phyloP scores from a whole-genome alignment of 2,797 vertebrate genomes.

The Austrolebias charrua region DNA sequence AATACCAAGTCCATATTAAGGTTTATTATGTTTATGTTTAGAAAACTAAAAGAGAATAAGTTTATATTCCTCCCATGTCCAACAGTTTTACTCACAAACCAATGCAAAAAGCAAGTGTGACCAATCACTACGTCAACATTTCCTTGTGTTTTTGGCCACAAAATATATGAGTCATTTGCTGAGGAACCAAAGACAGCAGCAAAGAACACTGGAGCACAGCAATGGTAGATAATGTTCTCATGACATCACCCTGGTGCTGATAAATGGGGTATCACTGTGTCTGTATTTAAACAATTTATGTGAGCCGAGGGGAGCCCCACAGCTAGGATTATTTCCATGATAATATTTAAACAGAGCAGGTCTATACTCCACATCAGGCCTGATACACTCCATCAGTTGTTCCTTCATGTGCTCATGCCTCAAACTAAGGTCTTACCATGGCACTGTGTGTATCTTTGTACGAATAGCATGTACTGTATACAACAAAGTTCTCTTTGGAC shows the following conservation, averaged over 20 bases:
- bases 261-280: conserved; percentile 77
- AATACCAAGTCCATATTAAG: conserved; percentile 12
- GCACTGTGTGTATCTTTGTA: conserved; percentile 35
- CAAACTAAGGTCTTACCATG: conserved; percentile 40
- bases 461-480: conserved; percentile 14
- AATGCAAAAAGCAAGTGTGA: conserved; percentile 44
- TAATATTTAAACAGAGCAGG: conserved; percentile 82
- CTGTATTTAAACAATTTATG: conserved; percentile 81
- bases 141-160: conserved; percentile 43
- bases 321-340: conserved; percentile 76
- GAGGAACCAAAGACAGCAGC: conserved; percentile 38
- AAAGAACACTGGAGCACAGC: conserved; percentile 52
- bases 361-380: conserved; percentile 59
- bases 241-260: conserved; percentile 71
- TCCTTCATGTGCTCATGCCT: conserved; percentile 50
- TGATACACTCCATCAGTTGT: conserved; percentile 65
- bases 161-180: conserved; percentile 57
- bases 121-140: conserved; percentile 51
- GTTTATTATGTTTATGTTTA: conserved; percentile 12
- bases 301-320: conserved; percentile 70
- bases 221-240: conserved; percentile 66
- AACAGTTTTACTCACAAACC: conserved; percentile 17
- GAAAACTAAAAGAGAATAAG: too few relatives aligned
- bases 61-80: conserved; percentile 4
- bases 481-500: conserved; percentile 25